Conservation (phyloP, 2,113 vertebrate species). For the Erythrocercus mccallii region DNA sequence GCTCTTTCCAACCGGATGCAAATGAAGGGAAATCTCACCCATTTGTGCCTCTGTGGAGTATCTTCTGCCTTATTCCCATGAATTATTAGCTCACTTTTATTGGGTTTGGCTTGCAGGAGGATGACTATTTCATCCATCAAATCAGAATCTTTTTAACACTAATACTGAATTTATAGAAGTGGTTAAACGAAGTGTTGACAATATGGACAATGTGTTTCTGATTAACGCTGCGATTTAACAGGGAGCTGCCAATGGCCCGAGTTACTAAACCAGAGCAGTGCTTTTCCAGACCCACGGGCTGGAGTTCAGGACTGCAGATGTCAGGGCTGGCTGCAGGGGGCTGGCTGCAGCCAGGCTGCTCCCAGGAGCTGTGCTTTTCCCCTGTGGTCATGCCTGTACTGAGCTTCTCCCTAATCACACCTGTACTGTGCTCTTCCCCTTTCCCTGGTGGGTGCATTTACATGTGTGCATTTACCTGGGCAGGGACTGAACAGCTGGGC, state of each 20-base stretch:
- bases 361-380: not conserved
- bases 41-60: not conserved
- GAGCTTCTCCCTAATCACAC: fast-evolving
- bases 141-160: constrained; percentile 68
- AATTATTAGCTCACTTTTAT: constrained; percentile 70
- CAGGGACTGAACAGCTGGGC: not conserved
- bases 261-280: constrained; percentile 53
- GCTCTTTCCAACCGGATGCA: not conserved
- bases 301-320: not conserved
- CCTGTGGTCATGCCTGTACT: fast-evolving
- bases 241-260: constrained; percentile 64
- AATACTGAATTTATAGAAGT: constrained; percentile 78
- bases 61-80: constrained; percentile 57
- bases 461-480: not conserved
- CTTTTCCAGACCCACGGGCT: constrained; percentile 52
- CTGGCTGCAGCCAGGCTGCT: not conserved
- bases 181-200: constrained; percentile 82
- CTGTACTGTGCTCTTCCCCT: not conserved
- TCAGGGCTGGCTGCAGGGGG: not conserved
- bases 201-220: constrained; percentile 78
- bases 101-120: constrained; percentile 71
- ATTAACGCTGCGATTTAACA: constrained; percentile 74
- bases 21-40: constrained; percentile 23
- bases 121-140: constrained; percentile 75
- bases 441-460: not conserved